phyloP scores from a whole-genome alignment of 2,888 invertebrate species.

The Dioctria linearis region DNA sequence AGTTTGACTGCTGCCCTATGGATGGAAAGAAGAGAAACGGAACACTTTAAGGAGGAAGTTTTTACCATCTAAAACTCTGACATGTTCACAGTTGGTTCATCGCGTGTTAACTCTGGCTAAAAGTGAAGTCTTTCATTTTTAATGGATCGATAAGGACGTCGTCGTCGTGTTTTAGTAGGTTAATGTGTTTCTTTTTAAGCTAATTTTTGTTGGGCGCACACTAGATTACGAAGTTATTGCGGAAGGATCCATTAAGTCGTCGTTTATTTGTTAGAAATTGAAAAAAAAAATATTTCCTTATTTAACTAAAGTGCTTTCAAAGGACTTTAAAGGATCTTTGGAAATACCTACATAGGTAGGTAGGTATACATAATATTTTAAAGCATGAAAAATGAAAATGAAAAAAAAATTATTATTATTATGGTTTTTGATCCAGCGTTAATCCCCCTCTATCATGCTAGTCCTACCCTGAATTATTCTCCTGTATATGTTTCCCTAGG shows the following conservation, averaged over 20 bases:
- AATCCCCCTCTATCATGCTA: no score
- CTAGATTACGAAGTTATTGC: conserved; percentile 38
- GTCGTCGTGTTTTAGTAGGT: conserved; percentile 39
- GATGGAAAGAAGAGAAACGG: background rate
- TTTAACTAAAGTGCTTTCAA: background rate
- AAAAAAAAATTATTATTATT: background rate
- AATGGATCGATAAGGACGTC: conserved; percentile 30
- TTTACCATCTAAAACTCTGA: conserved; percentile 10
- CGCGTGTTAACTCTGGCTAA: conserved; percentile 33
- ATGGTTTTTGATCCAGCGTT: no score
- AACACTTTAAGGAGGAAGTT: conserved; percentile 19
- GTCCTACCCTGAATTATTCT: no score
- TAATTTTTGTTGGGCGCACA: conserved; percentile 33
- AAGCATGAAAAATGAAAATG: background rate
- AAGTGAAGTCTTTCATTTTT: conserved; percentile 42
- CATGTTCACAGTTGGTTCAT: conserved; percentile 41
- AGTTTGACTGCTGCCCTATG: conserved; percentile 20
- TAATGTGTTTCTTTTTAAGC: conserved; percentile 44
- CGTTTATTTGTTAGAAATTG: conserved; percentile 42
- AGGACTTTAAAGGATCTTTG: background rate
- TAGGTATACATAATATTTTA: background rate
- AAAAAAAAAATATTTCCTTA: conserved; percentile 9
- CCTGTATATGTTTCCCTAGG: background rate
- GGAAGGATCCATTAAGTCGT: conserved; percentile 48
- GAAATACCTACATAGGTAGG: background rate